Percentiles rank a stretch among this genome's conserved stretches.
These are phyloP conservation scores for Adela reaumurella DNA, from an alignment of 2,888 invertebrate genomes.

Conservation along the genomic window DNA sequence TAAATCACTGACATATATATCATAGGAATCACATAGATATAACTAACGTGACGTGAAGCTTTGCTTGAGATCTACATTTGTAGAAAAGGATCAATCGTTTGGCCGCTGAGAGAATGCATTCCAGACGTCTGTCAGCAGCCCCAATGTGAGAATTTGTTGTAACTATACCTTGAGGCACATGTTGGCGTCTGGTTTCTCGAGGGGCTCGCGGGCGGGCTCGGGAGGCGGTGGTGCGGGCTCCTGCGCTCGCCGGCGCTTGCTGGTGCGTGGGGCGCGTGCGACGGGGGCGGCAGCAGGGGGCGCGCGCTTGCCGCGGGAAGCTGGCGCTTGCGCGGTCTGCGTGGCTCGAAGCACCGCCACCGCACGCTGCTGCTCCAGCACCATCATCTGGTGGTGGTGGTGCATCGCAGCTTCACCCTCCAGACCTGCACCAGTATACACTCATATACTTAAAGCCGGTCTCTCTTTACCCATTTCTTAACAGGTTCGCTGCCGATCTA, in stretches of 20 bases:
- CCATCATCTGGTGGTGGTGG: constrained; percentile 58
- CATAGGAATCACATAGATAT: too few species aligned
- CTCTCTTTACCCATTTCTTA: too few species aligned
- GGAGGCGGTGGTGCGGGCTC: constrained; percentile 45
- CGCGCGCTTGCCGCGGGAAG: constrained; percentile 28
- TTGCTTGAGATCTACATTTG: too few species aligned
- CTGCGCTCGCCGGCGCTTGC: constrained; percentile 21
- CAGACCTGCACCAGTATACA: too few species aligned
- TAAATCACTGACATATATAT: too few species aligned
- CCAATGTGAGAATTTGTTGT: too few species aligned
- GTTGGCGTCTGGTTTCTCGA: constrained; percentile 79
- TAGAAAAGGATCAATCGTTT: too few species aligned
- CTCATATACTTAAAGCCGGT: too few species aligned
- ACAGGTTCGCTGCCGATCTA: too few species aligned
- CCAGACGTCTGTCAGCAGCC: too few species aligned
- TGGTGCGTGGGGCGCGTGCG: constrained; percentile 13
- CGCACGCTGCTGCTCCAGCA: constrained; percentile 54
- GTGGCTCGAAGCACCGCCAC: constrained; percentile 36
- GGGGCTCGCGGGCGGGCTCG: constrained; percentile 62
- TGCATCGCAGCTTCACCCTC: constrained; percentile 49
- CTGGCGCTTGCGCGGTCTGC: constrained; percentile 12
- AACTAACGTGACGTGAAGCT: too few species aligned
- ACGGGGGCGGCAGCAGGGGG: constrained; percentile 35
- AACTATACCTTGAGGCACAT: constrained; percentile 83
- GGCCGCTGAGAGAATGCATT: too few species aligned